A percentile compares a stretch with the other conserved stretches of the same genome.
phyloP scores from a whole-genome alignment of 2,888 invertebrate genomes.

The Calliopum simillimum region DNA sequence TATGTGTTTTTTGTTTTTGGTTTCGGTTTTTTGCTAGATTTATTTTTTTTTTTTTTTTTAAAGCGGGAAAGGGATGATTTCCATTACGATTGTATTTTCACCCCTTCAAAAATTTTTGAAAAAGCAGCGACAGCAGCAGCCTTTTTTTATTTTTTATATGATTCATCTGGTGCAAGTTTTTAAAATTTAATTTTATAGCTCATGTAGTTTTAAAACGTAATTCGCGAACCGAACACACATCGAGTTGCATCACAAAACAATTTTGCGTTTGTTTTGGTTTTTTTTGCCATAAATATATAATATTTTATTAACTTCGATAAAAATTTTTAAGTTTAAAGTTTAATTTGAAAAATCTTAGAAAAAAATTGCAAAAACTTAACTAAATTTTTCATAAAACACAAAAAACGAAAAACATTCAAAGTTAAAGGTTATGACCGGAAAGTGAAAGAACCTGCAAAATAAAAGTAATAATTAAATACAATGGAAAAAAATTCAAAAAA shows the following conservation, averaged over 20 bases:
- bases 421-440: too few relatives aligned
- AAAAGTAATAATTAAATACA: too few relatives aligned
- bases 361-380: too few relatives aligned
- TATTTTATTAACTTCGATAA: too few relatives aligned
- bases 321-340: too few relatives aligned
- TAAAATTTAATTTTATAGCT: constrained; percentile 28
- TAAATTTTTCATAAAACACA: too few relatives aligned
- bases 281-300: too few relatives aligned
- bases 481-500: too few relatives aligned
- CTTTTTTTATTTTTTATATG: constrained; percentile 15
- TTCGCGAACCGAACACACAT: constrained; percentile 2
- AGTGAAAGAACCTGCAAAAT: too few relatives aligned
- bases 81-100: constrained; percentile 36
- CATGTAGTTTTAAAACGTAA: constrained; percentile 32
- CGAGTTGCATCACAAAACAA: not conserved
- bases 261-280: not conserved
- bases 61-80: constrained; percentile 50
- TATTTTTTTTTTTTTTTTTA: constrained; percentile 39
- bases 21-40: constrained; percentile 30
- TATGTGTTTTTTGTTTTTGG: constrained; percentile 31
- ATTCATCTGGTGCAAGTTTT: constrained; percentile 27
- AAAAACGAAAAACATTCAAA: too few relatives aligned
- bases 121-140: constrained; percentile 22
- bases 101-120: constrained; percentile 40
- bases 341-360: too few relatives aligned